Evolutionary conservation across 2,797 vertebrate species (phyloP).

Genomic region (Ciconia nigra): DNA sequence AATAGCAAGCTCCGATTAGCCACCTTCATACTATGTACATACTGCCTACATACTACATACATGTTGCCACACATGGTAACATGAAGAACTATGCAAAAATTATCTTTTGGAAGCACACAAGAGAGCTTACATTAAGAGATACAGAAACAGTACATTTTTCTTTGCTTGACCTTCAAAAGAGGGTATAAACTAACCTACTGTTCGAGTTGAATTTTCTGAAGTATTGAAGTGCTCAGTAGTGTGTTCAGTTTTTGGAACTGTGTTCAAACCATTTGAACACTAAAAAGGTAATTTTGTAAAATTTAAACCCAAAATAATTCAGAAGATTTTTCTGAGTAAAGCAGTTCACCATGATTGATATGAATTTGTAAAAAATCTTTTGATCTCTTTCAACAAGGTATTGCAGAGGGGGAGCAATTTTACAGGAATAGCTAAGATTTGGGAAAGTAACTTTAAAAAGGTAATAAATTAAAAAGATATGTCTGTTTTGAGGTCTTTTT

Average conservation of each 20-base stretch:
- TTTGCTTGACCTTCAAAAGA: neutral
- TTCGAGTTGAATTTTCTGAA: neutral
- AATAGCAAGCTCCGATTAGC: neutral
- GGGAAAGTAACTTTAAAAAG: neutral
- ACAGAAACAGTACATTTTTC: neutral
- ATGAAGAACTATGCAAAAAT: neutral
- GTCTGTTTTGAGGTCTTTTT: neutral
- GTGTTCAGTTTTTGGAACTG: neutral
- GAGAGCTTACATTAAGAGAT: neutral
- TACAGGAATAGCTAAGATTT: neutral
- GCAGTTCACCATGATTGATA: neutral
- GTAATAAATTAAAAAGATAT: neutral
- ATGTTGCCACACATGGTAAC: fast-evolving
- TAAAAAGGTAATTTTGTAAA: neutral
- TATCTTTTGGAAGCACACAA: neutral
- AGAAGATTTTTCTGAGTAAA: neutral
- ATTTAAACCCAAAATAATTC: neutral
- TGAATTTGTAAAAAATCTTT: neutral
- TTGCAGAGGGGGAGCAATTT: neutral
- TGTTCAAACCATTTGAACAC: neutral
- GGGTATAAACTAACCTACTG: neutral
- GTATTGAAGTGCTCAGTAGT: neutral
- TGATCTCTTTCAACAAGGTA: neutral
- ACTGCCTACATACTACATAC: fast-evolving
- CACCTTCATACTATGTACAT: neutral